A percentile compares a stretch with the other conserved stretches of the same genome.
Evolutionary conservation across 1,140 invertebrate species (phyloP).

Genomic region (Gyrodactylus bullatarudis): DNA sequence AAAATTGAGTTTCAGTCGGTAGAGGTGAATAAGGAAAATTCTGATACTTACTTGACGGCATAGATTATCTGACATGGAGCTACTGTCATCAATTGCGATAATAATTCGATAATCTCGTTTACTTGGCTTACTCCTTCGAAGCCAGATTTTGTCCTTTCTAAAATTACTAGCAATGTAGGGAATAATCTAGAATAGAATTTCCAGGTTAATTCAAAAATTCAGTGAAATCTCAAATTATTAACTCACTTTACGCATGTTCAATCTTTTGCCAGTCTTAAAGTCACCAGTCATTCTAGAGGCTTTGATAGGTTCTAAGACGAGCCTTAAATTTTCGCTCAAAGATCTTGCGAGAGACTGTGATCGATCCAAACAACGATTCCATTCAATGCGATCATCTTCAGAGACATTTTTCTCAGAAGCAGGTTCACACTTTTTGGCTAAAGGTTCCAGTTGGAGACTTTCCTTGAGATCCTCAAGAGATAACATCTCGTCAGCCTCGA

Average conservation of each 20-base stretch:
- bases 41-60: not conserved
- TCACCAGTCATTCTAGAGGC: slow-evolving; percentile 57
- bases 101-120: slow-evolving; percentile 74
- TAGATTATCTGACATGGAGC: slow-evolving; percentile 27
- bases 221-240: too few species aligned
- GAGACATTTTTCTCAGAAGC: not conserved
- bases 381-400: not conserved
- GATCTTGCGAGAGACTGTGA: slow-evolving; percentile 41
- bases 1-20: not conserved
- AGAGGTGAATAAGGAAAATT: not conserved
- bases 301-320: slow-evolving; percentile 71
- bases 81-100: slow-evolving; percentile 80
- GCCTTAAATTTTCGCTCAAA: slow-evolving; percentile 56
- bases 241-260: slow-evolving; percentile 92
- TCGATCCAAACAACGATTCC: slow-evolving; percentile 13
- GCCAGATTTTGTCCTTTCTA: slow-evolving; percentile 93
- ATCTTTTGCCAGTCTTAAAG: slow-evolving; percentile 66
- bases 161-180: slow-evolving; percentile 94
- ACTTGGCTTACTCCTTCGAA: slow-evolving; percentile 64
- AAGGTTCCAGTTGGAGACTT: too few species aligned
- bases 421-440: too few species aligned
- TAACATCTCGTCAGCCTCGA: not conserved
- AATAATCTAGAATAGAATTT: too few species aligned
- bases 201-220: too few species aligned
- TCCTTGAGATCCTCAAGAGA: not conserved